phyloP scores from a whole-genome alignment of 2,797 vertebrate species.

The Cuculus canorus region DNA sequence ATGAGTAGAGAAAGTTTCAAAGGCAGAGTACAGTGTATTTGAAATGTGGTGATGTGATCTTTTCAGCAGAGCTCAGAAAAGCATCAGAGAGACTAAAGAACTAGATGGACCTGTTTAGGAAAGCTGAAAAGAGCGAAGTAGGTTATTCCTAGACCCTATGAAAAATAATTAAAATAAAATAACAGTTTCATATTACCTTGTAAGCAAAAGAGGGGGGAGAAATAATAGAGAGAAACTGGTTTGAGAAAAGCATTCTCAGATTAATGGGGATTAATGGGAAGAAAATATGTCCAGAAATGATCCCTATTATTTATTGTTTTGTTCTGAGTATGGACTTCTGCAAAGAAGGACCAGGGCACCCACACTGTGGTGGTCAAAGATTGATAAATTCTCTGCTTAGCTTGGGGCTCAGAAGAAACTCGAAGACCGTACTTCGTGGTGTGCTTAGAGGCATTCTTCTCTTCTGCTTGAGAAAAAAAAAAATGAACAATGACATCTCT shows the following conservation, averaged over 20 bases:
- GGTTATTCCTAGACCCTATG: background rate
- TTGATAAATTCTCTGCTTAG: background rate
- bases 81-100: background rate
- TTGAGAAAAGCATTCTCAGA: background rate
- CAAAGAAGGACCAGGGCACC: background rate
- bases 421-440: background rate
- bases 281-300: background rate
- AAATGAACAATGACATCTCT: background rate
- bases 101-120: background rate
- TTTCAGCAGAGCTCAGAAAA: background rate
- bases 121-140: background rate
- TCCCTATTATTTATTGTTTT: background rate
- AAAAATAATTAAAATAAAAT: background rate
- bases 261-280: background rate
- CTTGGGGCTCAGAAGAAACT: background rate
- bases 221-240: background rate
- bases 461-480: background rate
- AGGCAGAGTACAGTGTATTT: background rate
- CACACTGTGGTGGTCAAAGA: background rate
- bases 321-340: background rate
- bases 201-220: background rate
- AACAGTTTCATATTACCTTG: background rate
- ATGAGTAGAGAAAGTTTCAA: background rate
- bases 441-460: background rate
- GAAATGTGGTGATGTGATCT: background rate